Conservation (phyloP, 2,113 vertebrate species). For the Picathartes gymnocephalus region DNA sequence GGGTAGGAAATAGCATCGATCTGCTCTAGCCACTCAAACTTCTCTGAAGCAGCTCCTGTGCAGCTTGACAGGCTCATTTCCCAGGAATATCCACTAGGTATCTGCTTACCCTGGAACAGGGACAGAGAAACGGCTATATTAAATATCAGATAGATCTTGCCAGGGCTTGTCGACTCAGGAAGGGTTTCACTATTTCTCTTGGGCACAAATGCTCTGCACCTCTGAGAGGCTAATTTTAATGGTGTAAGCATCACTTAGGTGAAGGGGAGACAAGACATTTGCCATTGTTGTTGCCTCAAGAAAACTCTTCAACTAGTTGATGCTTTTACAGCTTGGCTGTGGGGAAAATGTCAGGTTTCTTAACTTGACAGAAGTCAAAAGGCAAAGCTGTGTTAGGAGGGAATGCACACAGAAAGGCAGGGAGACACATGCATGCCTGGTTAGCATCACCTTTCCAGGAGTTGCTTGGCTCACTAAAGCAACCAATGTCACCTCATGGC, state of each 20-base stretch:
- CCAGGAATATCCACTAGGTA: neutral
- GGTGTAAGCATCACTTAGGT: neutral
- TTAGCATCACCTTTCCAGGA: neutral
- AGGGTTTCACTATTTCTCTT: neutral
- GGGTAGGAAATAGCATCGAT: accelerated
- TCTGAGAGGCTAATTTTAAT: neutral
- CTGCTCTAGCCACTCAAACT: neutral
- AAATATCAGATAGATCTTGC: neutral
- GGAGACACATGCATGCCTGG: neutral
- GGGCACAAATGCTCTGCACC: neutral
- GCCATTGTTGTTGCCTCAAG: neutral
- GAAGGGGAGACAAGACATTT: neutral
- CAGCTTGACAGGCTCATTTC: neutral
- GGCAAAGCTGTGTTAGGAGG: neutral
- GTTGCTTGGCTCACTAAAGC: neutral
- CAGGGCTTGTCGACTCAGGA: neutral
- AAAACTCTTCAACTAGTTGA: neutral
- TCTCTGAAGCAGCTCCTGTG: neutral
- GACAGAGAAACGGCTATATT: neutral
- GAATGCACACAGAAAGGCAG: neutral
- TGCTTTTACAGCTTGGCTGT: neutral
- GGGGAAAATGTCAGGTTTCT: neutral
- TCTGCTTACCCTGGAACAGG: neutral
- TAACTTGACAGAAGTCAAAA: neutral
- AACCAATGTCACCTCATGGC: neutral